A percentile compares a stretch with the other conserved stretches of the same genome.
phyloP scores from a whole-genome alignment of 2,113 vertebrate genomes.

The Ictalurus furcatus region DNA sequence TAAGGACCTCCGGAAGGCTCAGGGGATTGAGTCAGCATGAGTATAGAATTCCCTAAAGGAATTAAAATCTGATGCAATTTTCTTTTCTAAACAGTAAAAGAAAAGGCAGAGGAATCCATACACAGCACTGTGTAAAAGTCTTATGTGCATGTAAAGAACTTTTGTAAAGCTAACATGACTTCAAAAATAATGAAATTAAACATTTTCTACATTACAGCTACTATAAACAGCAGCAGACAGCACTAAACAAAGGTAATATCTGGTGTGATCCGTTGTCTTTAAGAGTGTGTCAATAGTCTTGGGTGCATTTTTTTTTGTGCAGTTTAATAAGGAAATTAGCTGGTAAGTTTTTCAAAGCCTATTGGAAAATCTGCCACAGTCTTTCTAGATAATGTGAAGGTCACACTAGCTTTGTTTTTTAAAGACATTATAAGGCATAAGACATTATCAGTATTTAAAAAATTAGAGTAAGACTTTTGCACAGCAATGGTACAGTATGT shows the following conservation, averaged over 20 bases:
- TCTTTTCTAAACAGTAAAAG: neutral
- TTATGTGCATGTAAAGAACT: neutral
- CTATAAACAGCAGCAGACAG: neutral
- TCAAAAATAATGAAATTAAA: neutral
- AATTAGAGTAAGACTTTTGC: neutral
- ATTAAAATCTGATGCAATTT: conserved; percentile 11
- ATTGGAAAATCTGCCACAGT: neutral
- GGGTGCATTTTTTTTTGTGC: neutral
- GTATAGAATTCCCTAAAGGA: neutral
- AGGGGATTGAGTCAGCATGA: neutral
- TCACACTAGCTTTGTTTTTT: neutral
- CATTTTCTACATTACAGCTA: neutral
- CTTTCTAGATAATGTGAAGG: neutral
- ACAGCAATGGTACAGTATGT: neutral
- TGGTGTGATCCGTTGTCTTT: neutral
- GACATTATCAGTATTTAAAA: neutral
- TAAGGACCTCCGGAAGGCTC: neutral
- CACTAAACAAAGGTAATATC: neutral
- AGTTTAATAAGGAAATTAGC: neutral
- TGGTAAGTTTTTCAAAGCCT: neutral
- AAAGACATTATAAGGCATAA: too few relatives aligned
- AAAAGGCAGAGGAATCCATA: neutral
- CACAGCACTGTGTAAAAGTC: neutral
- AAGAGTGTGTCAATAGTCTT: neutral
- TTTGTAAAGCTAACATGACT: neutral